A percentile compares a stretch with the other conserved stretches of the same genome.
Conservation (phyloP, 2,888 invertebrate species). For the Drosophila lutescens region DNA sequence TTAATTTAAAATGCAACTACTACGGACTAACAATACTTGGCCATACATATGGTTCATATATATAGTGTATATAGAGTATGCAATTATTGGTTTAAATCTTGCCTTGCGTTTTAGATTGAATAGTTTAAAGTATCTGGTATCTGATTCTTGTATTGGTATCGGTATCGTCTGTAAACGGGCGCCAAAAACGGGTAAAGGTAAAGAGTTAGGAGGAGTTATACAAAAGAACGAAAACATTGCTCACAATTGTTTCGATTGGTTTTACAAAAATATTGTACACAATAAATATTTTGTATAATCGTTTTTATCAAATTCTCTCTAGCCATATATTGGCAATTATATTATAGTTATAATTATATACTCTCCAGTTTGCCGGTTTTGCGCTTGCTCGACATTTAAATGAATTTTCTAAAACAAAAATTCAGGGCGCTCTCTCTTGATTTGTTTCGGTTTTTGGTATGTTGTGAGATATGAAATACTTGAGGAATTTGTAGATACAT, state of each 20-base stretch:
- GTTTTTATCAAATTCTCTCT: constrained; percentile 63
- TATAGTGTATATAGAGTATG: constrained; percentile 48
- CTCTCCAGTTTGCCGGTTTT: constrained; percentile 35
- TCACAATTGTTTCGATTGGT: constrained; percentile 46
- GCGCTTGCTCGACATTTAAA: constrained; percentile 61
- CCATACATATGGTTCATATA: constrained; percentile 49
- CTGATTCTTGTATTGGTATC: constrained; percentile 15
- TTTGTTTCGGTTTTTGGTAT: constrained; percentile 41
- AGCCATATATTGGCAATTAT: constrained; percentile 40
- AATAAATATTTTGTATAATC: constrained; percentile 64
- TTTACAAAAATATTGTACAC: constrained; percentile 73
- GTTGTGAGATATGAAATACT: constrained; percentile 59
- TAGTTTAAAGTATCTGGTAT: constrained; percentile 27
- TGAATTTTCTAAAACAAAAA: constrained; percentile 80
- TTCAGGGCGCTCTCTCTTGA: constrained; percentile 59
- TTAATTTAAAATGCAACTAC: constrained; percentile 73
- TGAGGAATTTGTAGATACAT: constrained; percentile 41
- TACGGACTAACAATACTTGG: constrained; percentile 73
- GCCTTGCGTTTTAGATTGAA: constrained; percentile 42
- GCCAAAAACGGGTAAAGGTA: constrained; percentile 51
- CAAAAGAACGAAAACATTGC: constrained; percentile 56
- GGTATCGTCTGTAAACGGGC: constrained; percentile 57
- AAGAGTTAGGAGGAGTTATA: constrained; percentile 39
- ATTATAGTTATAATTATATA: constrained; percentile 22
- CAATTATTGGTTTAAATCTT: constrained; percentile 31